Conservation (phyloP, 2,113 vertebrate genomes). For the Peromyscus leucopus region DNA sequence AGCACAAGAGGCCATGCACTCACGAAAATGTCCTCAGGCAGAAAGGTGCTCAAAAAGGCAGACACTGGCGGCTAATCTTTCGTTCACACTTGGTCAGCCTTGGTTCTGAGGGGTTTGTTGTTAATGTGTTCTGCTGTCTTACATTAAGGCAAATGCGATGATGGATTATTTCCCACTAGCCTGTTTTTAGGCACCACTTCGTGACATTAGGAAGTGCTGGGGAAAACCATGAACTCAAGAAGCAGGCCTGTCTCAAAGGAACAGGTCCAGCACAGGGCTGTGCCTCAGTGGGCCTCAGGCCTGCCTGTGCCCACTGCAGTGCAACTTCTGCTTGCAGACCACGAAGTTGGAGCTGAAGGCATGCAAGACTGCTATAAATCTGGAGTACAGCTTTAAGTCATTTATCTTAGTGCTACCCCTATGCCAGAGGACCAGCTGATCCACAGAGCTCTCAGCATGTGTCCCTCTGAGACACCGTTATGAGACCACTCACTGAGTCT, state of each 20-base stretch:
- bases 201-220: neutral
- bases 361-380: neutral
- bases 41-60: conserved; percentile 17
- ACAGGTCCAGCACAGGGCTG: neutral
- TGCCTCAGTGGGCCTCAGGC: neutral
- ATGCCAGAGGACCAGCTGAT: neutral
- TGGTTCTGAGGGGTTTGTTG: conserved; percentile 54
- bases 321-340: neutral
- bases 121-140: conserved; percentile 78
- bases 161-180: neutral
- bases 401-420: neutral
- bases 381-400: neutral
- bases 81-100: conserved; percentile 31
- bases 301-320: neutral
- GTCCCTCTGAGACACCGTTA: neutral
- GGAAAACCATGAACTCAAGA: neutral
- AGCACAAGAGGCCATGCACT: conserved; percentile 77
- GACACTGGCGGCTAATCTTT: neutral
- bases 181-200: conserved; percentile 15
- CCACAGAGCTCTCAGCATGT: neutral
- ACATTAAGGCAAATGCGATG: conserved; percentile 76
- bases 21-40: neutral
- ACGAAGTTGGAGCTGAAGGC: neutral
- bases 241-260: neutral
- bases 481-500: neutral